Evolutionary conservation across 92 coral and sea anemone species (phyloP).

Genomic region (Epizoanthus stellaris): DNA sequence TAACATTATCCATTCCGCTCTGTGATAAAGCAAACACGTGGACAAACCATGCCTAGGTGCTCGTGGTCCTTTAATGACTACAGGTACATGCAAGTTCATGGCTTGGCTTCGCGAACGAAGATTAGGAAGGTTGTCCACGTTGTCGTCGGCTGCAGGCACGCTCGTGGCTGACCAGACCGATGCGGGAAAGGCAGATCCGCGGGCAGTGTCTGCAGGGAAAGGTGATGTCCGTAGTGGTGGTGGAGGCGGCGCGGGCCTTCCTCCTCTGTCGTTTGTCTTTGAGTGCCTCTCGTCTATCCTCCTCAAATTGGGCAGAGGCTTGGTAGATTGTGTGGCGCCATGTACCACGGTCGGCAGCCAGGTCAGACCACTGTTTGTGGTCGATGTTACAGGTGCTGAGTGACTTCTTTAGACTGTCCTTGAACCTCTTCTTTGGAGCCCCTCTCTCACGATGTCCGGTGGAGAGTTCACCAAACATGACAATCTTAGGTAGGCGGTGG

Average conservation of each 20-base stretch:
- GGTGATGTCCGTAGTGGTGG: neutral
- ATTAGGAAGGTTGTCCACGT: neutral
- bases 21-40: too few species aligned
- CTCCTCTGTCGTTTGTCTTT: neutral
- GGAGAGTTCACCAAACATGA: slow-evolving; percentile 48
- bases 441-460: slow-evolving; percentile 51
- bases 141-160: neutral
- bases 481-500: slow-evolving; percentile 51
- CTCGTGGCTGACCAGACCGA: neutral
- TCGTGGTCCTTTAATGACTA: too few species aligned
- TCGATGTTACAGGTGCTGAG: slow-evolving; percentile 32
- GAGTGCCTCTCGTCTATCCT: neutral
- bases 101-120: slow-evolving; percentile 1
- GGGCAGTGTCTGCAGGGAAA: too few species aligned
- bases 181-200: neutral
- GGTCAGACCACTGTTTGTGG: neutral
- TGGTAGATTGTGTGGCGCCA: slow-evolving; percentile 5
- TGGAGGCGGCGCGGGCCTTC: neutral
- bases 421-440: slow-evolving; percentile 39
- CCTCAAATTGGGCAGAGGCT: neutral
- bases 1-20: too few species aligned
- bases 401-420: slow-evolving; percentile 45
- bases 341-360: neutral
- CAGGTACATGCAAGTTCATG: too few species aligned
- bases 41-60: too few species aligned